Percentiles rank a stretch among this genome's conserved stretches.
phyloP scores from a whole-genome alignment of 2,888 invertebrate species.

The Halocaridina rubra region DNA sequence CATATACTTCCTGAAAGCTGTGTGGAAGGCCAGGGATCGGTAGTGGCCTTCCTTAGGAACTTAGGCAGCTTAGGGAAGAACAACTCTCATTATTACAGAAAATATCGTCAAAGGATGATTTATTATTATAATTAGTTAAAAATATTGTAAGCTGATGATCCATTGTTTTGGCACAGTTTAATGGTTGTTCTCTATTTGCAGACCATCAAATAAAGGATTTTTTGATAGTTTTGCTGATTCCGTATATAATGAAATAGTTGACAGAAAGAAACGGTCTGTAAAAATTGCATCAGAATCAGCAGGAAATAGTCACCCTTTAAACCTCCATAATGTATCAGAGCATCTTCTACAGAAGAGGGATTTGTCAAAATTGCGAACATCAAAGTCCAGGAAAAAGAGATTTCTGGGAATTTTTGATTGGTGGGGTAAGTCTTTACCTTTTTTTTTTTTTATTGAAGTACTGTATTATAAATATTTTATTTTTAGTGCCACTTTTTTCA shows the following conservation, averaged over 20 bases:
- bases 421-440: background rate
- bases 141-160: too few species aligned
- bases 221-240: background rate
- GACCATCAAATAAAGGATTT: conserved; percentile 3
- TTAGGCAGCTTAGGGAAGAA: too few species aligned
- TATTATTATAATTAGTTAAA: too few species aligned
- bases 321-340: background rate
- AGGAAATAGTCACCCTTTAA: background rate
- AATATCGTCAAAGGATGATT: too few species aligned
- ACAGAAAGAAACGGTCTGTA: background rate
- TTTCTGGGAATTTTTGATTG: background rate
- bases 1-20: too few species aligned
- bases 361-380: background rate
- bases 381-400: conserved; percentile 17
- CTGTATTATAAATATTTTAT: background rate
- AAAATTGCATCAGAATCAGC: background rate
- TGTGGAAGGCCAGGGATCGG: too few species aligned
- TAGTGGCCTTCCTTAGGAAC: too few species aligned
- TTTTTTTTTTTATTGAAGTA: too few species aligned
- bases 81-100: too few species aligned
- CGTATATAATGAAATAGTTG: background rate
- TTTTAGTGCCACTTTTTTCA: too few species aligned
- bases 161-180: too few species aligned
- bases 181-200: background rate
- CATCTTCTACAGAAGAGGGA: background rate